Base-by-base conservation (phyloP, 2,888 invertebrate genomes). In the Trachelus stipa region DNA sequence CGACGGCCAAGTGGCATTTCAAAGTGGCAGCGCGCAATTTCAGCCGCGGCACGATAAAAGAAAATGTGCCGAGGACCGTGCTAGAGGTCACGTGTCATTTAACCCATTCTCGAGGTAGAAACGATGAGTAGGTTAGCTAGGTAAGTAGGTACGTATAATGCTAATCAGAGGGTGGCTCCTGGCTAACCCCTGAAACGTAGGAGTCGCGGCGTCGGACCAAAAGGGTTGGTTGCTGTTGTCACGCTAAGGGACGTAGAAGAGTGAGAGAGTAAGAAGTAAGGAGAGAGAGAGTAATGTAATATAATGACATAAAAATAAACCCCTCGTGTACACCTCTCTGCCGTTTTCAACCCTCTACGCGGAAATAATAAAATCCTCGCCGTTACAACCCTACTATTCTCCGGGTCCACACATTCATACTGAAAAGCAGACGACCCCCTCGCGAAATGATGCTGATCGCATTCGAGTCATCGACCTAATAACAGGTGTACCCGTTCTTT, bases 301-400 rank as follows among this genome's bases (percentile, higher is more conserved):
- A 84, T 86, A 87, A 88, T 86, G 85, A 87, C 82, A 85, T 84
- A 85, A 87, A 88, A 87, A 87, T 86, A 85, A 86, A 88, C 84
- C 82, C 73, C 40, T 56, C 69, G 35, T 34, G 34, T 34, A 31
- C 15, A 23, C 31, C 15, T 78, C 79, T 77, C 76, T 56, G n/a
- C 75, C 77, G 34, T 77, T 74, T 74, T 68, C 68, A 77, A 56
- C 69, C 68, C 33, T 33, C 35, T 34, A 69, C 30, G 56, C 75
- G 34, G 71, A 73, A 74, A 74, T 79, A 80, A 81, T 79, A 81
- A 83, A 84, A 75, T 23, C 40, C 56, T 40, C 6, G 23, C 15
- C 71, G n/a, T 71, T 71, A 12, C 4, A 33, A 12, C 12, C 31
- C 33, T 71, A 9, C 31, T 71, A 71, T 23, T 33, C 74, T 74